phyloP scores from a whole-genome alignment of 2,113 vertebrate species.

The Epinephelus moara region DNA sequence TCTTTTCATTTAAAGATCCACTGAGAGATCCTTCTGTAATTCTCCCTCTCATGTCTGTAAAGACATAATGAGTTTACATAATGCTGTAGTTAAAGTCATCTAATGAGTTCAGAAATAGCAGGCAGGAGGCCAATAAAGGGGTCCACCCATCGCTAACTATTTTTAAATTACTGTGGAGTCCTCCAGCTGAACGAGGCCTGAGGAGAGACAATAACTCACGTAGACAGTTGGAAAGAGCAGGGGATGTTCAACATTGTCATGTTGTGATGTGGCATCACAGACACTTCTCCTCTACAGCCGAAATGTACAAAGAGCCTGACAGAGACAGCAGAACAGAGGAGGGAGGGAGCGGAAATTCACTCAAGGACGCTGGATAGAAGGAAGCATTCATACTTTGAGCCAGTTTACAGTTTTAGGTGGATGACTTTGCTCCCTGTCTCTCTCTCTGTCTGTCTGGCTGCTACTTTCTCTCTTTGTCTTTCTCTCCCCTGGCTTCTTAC shows the following conservation, averaged over 20 bases:
- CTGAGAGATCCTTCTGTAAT: not conserved
- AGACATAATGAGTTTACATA: slow-evolving; percentile 38
- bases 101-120: slow-evolving; percentile 53
- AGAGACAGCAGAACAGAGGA: slow-evolving; percentile 23
- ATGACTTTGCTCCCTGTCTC: slow-evolving; percentile 58
- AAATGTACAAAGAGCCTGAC: slow-evolving; percentile 53
- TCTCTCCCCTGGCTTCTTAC: slow-evolving; percentile 40
- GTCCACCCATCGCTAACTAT: slow-evolving; percentile 14
- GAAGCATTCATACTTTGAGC: slow-evolving; percentile 38
- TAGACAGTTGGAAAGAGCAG: slow-evolving; percentile 69
- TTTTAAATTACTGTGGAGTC: slow-evolving; percentile 35
- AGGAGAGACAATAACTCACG: slow-evolving; percentile 54
- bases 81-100: slow-evolving; percentile 30
- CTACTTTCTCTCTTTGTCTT: slow-evolving; percentile 31
- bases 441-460: slow-evolving; percentile 15
- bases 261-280: slow-evolving; percentile 72
- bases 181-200: slow-evolving; percentile 20
- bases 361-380: slow-evolving; percentile 48
- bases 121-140: slow-evolving; percentile 30
- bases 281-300: slow-evolving; percentile 47
- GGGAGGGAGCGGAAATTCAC: slow-evolving; percentile 34
- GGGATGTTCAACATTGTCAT: slow-evolving; percentile 59
- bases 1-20: not conserved
- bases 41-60: slow-evolving; percentile 12
- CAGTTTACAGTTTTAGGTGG: slow-evolving; percentile 49